Percentiles rank a stretch among this genome's conserved stretches.
Evolutionary conservation across 2,797 vertebrate species (phyloP).

Genomic region (Bradypodion pumilum): DNA sequence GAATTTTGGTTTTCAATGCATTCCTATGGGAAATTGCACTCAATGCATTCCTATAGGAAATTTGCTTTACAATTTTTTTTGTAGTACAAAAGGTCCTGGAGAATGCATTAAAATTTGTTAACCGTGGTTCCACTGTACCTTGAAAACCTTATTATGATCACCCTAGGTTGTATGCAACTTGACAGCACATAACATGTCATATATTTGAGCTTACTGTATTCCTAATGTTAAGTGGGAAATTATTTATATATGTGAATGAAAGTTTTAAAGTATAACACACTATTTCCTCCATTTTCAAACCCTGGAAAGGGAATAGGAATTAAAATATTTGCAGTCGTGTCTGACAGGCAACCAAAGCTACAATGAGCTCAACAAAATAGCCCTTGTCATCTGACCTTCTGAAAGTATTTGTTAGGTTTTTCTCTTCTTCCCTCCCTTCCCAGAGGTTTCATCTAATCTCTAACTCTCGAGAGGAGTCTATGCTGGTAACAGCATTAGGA

Average conservation of each 20-base stretch:
- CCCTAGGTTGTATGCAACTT: no score
- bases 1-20: no score
- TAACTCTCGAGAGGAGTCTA: conserved; percentile 12
- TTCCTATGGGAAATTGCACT: no score
- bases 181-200: not conserved
- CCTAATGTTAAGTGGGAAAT: not conserved
- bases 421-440: not conserved
- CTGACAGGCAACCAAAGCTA: not conserved
- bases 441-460: conserved; percentile 31
- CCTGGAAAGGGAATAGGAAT: not conserved
- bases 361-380: not conserved
- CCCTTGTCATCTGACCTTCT: conserved; percentile 27
- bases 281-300: not conserved
- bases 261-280: not conserved
- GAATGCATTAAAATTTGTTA: no score
- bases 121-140: no score
- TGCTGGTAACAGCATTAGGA: conserved; percentile 34
- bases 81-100: no score
- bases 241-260: conserved; percentile 2
- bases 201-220: not conserved
- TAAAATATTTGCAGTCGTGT: conserved; percentile 5
- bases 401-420: not conserved
- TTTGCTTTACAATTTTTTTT: no score
- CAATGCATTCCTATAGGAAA: no score
- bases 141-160: no score